Evolutionary conservation across 2,113 vertebrate species (phyloP), one percentile per base, ranked within the genome.

Genomic region (Chiloscyllium plagiosum): DNA sequence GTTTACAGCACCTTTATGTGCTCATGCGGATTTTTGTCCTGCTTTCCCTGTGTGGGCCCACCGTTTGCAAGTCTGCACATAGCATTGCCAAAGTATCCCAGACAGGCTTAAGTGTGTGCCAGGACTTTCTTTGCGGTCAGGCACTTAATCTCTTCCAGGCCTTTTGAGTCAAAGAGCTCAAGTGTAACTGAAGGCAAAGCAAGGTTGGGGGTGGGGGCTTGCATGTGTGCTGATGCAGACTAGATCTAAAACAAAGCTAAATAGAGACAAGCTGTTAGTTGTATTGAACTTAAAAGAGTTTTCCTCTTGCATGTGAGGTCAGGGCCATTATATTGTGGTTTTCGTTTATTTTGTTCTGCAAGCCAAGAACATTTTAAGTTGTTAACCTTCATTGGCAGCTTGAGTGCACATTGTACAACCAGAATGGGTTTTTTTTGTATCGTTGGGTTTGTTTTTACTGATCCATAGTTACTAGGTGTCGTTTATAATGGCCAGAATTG

Each of bases 141-240:
- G 98, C 98, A 98, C 98, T 98, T 99, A 99, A 99, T 99, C 98
- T 99, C 98, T 99, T 99, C 98, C 98, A 99, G 99, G 98, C 98
- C 98, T 98, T 98, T 98, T 98, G 98, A 98, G 98, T 98, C 98
- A 98, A 98, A 98, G 98, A 98, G 97, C 98, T 98, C 97, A 97
- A 98, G 98, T 98, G 98, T 98, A 97, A 97, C 97, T 97, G 97
- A 97, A 97, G 96, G 96, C 96, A 97, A 96, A 96, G 96, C 96
- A 96, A 96, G 87, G 7, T 61, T 61, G 56, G 56, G 96, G 96
- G 96, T 96, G 96, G 96, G 96, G 95, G 96, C 96, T 15, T 10
- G 94, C 68, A 52, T 76, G 69, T 72, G 47, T 95, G 94, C 94
- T 95, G 94, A 12, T 50, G 94, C 68, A 95, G 94, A 95, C 69